Base-by-base conservation (phyloP, 2,113 vertebrate genomes). In the Girardinichthys multiradiatus region DNA sequence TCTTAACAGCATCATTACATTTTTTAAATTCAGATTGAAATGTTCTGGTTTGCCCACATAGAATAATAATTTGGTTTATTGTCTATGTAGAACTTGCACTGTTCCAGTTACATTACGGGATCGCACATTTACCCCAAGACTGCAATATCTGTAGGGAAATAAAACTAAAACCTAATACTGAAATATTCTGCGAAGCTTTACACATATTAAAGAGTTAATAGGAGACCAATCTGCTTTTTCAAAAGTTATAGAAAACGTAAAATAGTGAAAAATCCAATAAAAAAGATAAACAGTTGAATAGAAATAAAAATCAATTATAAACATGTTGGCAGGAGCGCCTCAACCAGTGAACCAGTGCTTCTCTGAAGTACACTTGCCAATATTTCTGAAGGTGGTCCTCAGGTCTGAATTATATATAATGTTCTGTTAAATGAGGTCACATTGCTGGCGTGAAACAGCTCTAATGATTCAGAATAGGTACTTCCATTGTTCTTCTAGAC, bases 291-390 rank as follows among this genome's bases (percentile, higher is more conserved):
- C 3, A 33, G 31, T 33, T 33, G 24, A 54, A 24, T 54, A 54
- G 19, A 54, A 4, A 54, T n/a, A 5, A 54, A 54, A 7, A 24
- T 24, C 21, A 54, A 15, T 58, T 17, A 2, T 58, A 19, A 45
- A 45, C 4, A 45, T 12, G 39, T 63, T 33, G 27, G 8, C 8
- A 45, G 12, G 24, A 48, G 60, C 57, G 2, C 24, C 8, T 42
- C 39, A 42, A 14, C 39, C 14, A 42, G 39, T 6, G 17, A 12
- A 3, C 29, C 37, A 48, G 31, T 69, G 64, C 19, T 1, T 6
- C 31, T 4, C 31, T 4, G 31, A 75, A 35, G n/a, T 27, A 17
- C 58, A 27, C 65, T 74, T 60, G 26, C 48, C 61, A 72, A 29
- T 4, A 19, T 51, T 24, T 42, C 58, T 24, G 67, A 42, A 57